A percentile compares a stretch with the other conserved stretches of the same genome.
These are phyloP conservation scores for Hylaeus anthracinus DNA, from an alignment of 1,140 invertebrate genomes.

Conservation along the genomic window DNA sequence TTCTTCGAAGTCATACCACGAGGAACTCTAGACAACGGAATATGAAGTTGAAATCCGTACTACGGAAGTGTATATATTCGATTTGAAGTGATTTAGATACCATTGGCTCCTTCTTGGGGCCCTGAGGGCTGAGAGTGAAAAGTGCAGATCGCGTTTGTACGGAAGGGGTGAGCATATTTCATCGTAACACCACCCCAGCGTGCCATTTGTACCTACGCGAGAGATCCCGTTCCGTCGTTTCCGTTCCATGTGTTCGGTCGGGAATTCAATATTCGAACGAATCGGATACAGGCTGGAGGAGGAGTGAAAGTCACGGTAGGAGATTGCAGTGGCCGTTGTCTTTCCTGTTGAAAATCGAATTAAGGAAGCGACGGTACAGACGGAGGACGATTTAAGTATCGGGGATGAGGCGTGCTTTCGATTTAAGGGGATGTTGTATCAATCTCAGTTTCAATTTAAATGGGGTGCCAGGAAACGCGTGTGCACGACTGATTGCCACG, in stretches of 20 bases:
- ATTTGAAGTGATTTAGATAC: not conserved
- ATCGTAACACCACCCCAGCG: slow-evolving; percentile 72
- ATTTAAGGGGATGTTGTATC: slow-evolving; percentile 56
- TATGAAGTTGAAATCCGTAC: no score
- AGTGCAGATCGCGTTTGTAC: slow-evolving; percentile 24
- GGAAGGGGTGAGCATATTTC: slow-evolving; percentile 67
- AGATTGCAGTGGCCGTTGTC: slow-evolving; percentile 51
- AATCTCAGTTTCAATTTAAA: slow-evolving; percentile 55
- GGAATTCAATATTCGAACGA: slow-evolving; percentile 60
- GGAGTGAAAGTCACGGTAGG: slow-evolving; percentile 23
- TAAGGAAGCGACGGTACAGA: slow-evolving; percentile 50
- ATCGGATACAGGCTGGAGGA: slow-evolving; percentile 22
- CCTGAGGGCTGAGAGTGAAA: not conserved
- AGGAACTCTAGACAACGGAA: no score
- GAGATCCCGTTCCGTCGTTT: slow-evolving; percentile 52
- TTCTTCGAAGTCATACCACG: no score
- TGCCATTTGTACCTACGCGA: slow-evolving; percentile 63
- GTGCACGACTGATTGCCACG: not conserved
- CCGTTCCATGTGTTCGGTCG: slow-evolving; percentile 42
- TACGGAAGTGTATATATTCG: no score
- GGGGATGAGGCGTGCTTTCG: slow-evolving; percentile 39
- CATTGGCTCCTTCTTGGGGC: not conserved
- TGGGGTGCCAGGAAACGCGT: slow-evolving; percentile 6
- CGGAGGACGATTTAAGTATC: slow-evolving; percentile 46
- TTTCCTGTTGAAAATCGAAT: slow-evolving; percentile 58